These are phyloP conservation scores for Chrysocyon brachyurus DNA, from an alignment of 2,797 vertebrate genomes.

Conservation along the genomic window DNA sequence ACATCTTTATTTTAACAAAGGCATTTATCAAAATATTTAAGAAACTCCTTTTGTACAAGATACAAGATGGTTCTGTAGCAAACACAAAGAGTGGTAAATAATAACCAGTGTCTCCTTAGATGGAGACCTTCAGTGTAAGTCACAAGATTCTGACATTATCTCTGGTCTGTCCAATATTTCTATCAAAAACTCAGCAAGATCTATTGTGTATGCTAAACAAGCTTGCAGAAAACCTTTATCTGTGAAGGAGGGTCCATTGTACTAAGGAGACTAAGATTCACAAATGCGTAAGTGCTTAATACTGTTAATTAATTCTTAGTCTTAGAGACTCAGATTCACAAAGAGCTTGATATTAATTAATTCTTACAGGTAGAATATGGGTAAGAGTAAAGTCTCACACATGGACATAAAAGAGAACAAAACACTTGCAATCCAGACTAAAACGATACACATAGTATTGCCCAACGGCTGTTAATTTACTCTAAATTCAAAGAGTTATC, in stretches of 20 bases:
- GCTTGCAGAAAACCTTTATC: background rate
- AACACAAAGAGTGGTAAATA: background rate
- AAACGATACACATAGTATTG: background rate
- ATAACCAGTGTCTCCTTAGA: slow-evolving; percentile 34
- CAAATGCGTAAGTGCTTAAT: background rate
- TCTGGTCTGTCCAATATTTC: background rate
- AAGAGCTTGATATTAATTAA: background rate
- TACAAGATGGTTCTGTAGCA: slow-evolving; percentile 12
- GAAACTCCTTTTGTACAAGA: background rate
- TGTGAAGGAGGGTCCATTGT: background rate
- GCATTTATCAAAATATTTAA: slow-evolving; percentile 41
- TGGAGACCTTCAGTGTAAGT: background rate
- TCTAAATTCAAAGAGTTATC: background rate
- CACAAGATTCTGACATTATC: background rate
- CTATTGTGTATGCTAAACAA: background rate
- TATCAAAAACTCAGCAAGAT: background rate
- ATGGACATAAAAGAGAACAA: background rate
- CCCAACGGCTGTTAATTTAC: background rate
- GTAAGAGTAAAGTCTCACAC: background rate
- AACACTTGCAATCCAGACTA: background rate
- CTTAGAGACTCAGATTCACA: too few species aligned
- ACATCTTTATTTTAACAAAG: background rate
- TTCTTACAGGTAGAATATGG: background rate
- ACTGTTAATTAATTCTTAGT: background rate
- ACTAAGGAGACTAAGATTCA: background rate